Base-by-base conservation (phyloP, 2,113 vertebrate species). In the Gambusia holbrooki region DNA sequence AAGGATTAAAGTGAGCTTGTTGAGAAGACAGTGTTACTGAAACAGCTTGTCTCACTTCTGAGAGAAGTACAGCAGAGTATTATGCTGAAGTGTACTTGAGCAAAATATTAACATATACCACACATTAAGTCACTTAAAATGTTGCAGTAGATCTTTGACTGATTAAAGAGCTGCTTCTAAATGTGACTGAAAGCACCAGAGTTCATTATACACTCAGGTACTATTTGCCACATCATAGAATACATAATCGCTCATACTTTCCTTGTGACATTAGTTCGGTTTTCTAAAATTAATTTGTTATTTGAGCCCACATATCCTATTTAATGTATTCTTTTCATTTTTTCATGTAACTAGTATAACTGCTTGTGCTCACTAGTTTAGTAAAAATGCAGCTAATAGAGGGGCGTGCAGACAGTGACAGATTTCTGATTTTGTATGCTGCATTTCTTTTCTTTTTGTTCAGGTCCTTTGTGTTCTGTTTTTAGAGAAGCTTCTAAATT, bases 401-500 rank as follows among this genome's bases (percentile, higher is more conserved):
- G n/a, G 64, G 54, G 66, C 66, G 66, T 85, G 63, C 33, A 80
- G 72, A 83, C 75, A 79, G 69, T 84, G 83, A 83, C 81, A 79
- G 67, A 63, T 37, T 87, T 76, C 84, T 85, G 22, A 71, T 86
- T 81, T 68, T 77, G 45, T n/a, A 48, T 71, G 80, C 51, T 74
- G 42, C 63, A 64, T 84, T 82, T 83, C 81, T 62, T 62, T 72
- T 71, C 61, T 42, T 35, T 72, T 60, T 35, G 30, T 79, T 84
- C 11, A 27, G 84, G 74, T 87, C 77, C 71, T 84, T 84, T 84
- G 77, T 87, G 78, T 71, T 72, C 79, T 84, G 69, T 75, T 91
- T 88, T 89, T 80, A 89, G 84, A 81, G 74, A 74, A 65, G 69
- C 63, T 64, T 87, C 89, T 92, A 93, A 80, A 90, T 91, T 88